phyloP scores from a whole-genome alignment of 2,888 invertebrate genomes.

The Octonoba sinensis region DNA sequence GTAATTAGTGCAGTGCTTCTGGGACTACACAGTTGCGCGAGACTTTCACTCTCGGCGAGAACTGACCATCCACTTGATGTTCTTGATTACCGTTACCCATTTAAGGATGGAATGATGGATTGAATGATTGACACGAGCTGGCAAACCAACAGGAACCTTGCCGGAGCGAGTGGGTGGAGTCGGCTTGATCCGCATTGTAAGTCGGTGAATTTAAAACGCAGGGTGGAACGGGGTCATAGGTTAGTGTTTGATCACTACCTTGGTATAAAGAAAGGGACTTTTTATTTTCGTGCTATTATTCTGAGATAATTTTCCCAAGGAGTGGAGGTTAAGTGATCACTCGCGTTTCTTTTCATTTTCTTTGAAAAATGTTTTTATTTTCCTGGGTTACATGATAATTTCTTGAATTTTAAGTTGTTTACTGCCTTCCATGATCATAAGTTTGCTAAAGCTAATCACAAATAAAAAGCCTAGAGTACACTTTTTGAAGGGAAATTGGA shows the following conservation, averaged over 20 bases:
- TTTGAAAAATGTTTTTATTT: too few species aligned
- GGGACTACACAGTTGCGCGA: conserved; percentile 1
- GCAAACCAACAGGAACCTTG: conserved; percentile 13
- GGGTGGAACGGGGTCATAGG: conserved; percentile 20
- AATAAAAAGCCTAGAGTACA: too few species aligned
- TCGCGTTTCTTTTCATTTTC: not conserved
- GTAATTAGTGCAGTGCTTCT: conserved; percentile 22
- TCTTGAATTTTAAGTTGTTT: too few species aligned
- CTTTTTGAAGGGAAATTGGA: too few species aligned
- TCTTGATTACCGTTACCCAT: not conserved
- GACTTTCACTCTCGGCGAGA: too few species aligned
- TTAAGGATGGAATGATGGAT: conserved; percentile 6
- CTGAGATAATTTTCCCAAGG: not conserved
- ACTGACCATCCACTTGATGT: too few species aligned
- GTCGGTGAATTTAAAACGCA: conserved; percentile 1
- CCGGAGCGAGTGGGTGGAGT: conserved; percentile 34
- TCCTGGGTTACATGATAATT: too few species aligned
- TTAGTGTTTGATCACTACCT: conserved; percentile 15
- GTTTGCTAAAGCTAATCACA: too few species aligned
- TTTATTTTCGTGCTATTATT: not conserved
- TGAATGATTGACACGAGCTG: conserved; percentile 25
- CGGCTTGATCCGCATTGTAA: conserved; percentile 6
- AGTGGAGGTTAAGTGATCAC: not conserved
- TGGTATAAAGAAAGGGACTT: not conserved
- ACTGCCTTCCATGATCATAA: too few species aligned